Base-by-base conservation (phyloP, 1,140 invertebrate species). In the Dreissena polymorpha region DNA sequence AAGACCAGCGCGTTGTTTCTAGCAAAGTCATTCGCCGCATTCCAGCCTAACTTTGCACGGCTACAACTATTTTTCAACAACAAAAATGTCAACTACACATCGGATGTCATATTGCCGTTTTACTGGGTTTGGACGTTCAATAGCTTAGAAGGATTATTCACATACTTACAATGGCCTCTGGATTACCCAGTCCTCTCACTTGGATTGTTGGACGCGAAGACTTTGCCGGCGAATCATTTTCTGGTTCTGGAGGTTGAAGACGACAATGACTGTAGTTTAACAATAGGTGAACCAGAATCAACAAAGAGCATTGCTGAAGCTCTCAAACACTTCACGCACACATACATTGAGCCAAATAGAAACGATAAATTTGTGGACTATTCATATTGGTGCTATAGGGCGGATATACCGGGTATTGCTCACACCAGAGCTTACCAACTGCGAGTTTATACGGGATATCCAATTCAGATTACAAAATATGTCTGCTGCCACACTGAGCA, bases 91-190 rank as follows among this genome's bases (percentile, higher is more conserved):
- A 18, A 18, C 53, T 55, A 69, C 53, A 74, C 51, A 5, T 27
- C n/a, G 10, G 76, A 57, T 27, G 65, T 55, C 12, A 79, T 79
- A 14, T 21, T 23, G 49, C 77, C 77, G n/a, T 57, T 25, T 39
- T 8, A 55, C 5, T 79, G 65, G 77, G 68, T 79, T 14, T 79
- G 77, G 77, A 70, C 77, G 25, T 79, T 70, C 53, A 57, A 79
- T 27, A 53, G 65, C 0, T 23, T 50, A 10, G 23, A 79, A 18
- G 27, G 49, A 10, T 27, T 70, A 18, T 70, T 57, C 39, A 27
- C 77, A 0, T 79, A 79, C 27, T 39, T 79, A 7, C 69, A 79
- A 27, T 79, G 65, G 77, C 77, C 77, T 23, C 21, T 68, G 10
- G 77, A 79, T 57, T 79, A 70, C 68, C 21, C 77, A 16, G 39